phyloP scores from a whole-genome alignment of 2,888 invertebrate species.

The Lithophane socia region DNA sequence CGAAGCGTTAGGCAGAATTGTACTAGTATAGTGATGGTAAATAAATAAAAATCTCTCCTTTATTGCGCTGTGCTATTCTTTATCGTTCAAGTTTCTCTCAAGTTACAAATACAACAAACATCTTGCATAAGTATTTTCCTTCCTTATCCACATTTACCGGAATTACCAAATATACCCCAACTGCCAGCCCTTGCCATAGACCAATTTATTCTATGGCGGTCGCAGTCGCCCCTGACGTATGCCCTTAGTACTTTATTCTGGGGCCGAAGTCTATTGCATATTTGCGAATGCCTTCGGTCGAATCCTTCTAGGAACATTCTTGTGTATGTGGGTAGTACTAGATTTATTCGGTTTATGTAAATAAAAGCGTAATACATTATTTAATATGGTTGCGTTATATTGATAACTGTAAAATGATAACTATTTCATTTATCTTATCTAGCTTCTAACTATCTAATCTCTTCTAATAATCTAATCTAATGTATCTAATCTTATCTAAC shows the following conservation, averaged over 20 bases:
- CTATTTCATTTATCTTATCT: neutral
- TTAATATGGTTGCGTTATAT: neutral
- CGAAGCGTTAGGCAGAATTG: no score
- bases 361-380: slow-evolving; percentile 8
- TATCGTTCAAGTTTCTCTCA: neutral
- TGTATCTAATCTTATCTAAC: no score
- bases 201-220: slow-evolving; percentile 73
- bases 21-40: no score
- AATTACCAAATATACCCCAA: neutral
- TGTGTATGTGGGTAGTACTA: slow-evolving; percentile 20
- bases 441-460: no score
- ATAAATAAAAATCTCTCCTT: no score
- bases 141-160: neutral
- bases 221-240: slow-evolving; percentile 66
- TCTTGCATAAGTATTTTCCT: neutral
- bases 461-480: no score
- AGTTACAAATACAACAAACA: neutral
- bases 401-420: neutral
- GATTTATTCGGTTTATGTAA: slow-evolving; percentile 36
- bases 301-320: slow-evolving; percentile 40
- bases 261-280: slow-evolving; percentile 66
- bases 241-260: slow-evolving; percentile 70
- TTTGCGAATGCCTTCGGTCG: slow-evolving; percentile 62
- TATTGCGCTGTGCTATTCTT: no score
- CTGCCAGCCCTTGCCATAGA: slow-evolving; percentile 56